Conservation (phyloP, 2,797 vertebrate species). For the Hydrocynus forskahlii region DNA sequence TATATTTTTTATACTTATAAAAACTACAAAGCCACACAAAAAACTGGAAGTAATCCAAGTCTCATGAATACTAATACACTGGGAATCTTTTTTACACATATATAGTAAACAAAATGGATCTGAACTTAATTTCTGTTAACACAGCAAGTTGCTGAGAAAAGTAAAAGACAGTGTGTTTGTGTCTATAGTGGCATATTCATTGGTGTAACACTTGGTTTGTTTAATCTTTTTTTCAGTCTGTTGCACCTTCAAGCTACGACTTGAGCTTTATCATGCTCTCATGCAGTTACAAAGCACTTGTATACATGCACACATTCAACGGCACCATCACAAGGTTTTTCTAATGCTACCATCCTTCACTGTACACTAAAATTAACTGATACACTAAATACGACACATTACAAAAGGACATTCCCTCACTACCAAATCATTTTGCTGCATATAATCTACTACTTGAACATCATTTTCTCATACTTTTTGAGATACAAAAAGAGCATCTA, state of each 20-base stretch:
- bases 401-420: too few relatives aligned
- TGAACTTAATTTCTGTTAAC: not conserved
- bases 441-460: not conserved
- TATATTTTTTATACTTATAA: not conserved
- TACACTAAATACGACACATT: too few relatives aligned
- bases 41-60: not conserved
- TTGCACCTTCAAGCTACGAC: slow-evolving; percentile 65
- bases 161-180: not conserved
- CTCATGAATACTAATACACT: not conserved
- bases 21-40: too few relatives aligned
- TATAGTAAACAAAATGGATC: not conserved
- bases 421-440: too few relatives aligned
- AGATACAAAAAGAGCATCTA: not conserved
- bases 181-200: slow-evolving; percentile 11
- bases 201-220: too few relatives aligned
- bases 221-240: slow-evolving; percentile 3
- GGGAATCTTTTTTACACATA: not conserved
- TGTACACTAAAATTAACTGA: too few relatives aligned
- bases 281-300: slow-evolving; percentile 1
- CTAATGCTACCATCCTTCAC: too few relatives aligned
- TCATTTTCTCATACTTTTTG: not conserved
- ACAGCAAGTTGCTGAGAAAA: too few relatives aligned
- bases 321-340: not conserved
- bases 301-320: slow-evolving; percentile 51
- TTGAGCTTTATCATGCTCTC: slow-evolving; percentile 53